Percentiles rank a stretch among this genome's conserved stretches.
Conservation (phyloP, 2,113 vertebrate genomes). For the Pteronura brasiliensis region DNA sequence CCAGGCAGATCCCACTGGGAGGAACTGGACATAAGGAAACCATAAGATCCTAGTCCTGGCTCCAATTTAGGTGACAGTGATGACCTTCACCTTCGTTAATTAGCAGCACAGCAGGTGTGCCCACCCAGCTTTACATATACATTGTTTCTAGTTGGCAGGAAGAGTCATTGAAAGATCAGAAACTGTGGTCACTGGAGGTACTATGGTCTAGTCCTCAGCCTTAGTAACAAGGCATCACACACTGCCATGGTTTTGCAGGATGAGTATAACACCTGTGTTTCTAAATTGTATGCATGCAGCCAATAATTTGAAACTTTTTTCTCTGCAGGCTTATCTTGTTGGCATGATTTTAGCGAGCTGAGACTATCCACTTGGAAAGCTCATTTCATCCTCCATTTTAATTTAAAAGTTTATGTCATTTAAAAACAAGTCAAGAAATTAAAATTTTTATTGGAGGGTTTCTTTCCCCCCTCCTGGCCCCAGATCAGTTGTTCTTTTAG, state of each 20-base stretch:
- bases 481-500: conserved; percentile 73
- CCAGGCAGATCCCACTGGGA: conserved; percentile 96
- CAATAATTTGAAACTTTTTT: conserved; percentile 85
- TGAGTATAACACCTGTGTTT: conserved; percentile 86
- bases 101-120: conserved; percentile 48
- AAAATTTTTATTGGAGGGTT: conserved; percentile 76
- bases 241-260: conserved; percentile 93
- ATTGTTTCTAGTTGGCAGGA: conserved; percentile 82
- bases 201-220: conserved; percentile 74
- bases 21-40: conserved; percentile 98
- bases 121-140: conserved; percentile 44
- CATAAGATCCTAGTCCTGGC: conserved; percentile 96
- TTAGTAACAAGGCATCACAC: conserved; percentile 77
- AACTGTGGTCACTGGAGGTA: conserved; percentile 87
- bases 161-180: conserved; percentile 85
- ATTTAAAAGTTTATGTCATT: conserved; percentile 80
- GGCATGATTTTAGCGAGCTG: conserved; percentile 86
- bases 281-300: conserved; percentile 88
- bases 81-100: conserved; percentile 95
- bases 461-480: conserved; percentile 48
- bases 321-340: conserved; percentile 88
- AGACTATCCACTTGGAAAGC: conserved; percentile 81
- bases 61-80: conserved; percentile 94
- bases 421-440: conserved; percentile 81
- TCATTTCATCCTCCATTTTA: conserved; percentile 65